Percentiles rank a stretch among this genome's conserved stretches.
Conservation (phyloP, 2,797 vertebrate genomes). For the Pitangus sulphuratus region DNA sequence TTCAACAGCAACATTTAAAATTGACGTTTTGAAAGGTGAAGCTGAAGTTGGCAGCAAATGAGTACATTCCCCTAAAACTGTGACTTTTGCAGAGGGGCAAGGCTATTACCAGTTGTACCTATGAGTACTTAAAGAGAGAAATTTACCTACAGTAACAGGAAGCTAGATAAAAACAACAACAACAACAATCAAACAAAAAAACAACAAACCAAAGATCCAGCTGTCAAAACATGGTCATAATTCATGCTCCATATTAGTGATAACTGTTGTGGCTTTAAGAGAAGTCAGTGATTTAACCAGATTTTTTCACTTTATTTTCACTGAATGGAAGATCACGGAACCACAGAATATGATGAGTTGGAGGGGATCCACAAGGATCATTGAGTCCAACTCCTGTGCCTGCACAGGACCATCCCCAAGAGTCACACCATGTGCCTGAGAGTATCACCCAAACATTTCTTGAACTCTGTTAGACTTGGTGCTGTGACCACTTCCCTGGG, state of each 20-base stretch:
- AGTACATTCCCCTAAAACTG: background rate
- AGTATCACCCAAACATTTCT: background rate
- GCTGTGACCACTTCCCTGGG: background rate
- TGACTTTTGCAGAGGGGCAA: background rate
- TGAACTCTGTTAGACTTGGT: background rate
- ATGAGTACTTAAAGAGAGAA: background rate
- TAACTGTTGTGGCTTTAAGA: background rate
- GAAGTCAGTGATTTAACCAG: background rate
- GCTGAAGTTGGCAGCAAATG: background rate
- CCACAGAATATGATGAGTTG: background rate
- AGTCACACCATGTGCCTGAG: background rate
- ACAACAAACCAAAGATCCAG: background rate
- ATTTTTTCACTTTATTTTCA: background rate
- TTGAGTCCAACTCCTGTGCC: background rate
- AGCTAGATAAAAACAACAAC: background rate
- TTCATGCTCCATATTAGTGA: background rate
- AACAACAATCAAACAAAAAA: background rate
- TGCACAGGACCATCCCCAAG: background rate
- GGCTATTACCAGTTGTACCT: background rate
- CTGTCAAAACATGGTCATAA: background rate
- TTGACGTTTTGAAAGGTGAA: background rate
- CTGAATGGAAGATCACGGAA: background rate
- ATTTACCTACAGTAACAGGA: background rate
- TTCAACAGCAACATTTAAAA: background rate
- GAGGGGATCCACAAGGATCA: background rate